A percentile compares a stretch with the other conserved stretches of the same genome.
Evolutionary conservation across 2,797 vertebrate species (phyloP).

Genomic region (Vireo griseus): DNA sequence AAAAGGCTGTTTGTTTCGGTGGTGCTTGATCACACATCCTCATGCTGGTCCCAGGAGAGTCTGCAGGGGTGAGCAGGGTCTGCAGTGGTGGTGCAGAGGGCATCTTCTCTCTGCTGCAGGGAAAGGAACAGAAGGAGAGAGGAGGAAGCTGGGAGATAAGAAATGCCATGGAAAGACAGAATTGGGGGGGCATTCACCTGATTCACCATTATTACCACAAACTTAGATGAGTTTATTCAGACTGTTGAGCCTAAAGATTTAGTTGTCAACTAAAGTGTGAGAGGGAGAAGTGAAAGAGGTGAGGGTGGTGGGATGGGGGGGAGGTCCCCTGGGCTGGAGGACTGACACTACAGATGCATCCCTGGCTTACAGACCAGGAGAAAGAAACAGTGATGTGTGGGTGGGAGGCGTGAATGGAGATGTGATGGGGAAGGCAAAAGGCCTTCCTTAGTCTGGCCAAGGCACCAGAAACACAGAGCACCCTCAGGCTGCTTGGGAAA

Average conservation of each 20-base stretch:
- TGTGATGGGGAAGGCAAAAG: not conserved
- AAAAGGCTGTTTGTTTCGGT: not conserved
- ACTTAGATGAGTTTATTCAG: not conserved
- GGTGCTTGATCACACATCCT: not conserved
- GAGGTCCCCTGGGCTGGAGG: not conserved
- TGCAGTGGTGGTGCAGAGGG: not conserved
- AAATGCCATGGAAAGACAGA: not conserved
- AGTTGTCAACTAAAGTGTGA: not conserved
- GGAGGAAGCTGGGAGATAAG: not conserved
- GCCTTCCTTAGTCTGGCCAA: not conserved
- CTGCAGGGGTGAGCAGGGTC: not conserved
- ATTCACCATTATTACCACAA: not conserved
- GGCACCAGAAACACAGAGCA: not conserved
- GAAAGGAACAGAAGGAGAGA: not conserved
- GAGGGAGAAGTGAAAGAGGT: not conserved
- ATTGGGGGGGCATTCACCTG: accelerated
- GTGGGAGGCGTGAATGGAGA: not conserved
- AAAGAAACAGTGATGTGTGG: accelerated
- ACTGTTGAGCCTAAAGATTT: not conserved
- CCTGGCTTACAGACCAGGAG: not conserved
- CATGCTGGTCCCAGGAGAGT: not conserved
- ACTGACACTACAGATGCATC: too few relatives aligned
- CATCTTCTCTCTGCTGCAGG: not conserved
- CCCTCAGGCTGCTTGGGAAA: not conserved
- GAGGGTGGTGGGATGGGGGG: not conserved